A percentile compares a stretch with the other conserved stretches of the same genome.
These are phyloP conservation scores for Neocrepidodera transversa DNA, from an alignment of 2,888 invertebrate genomes.

Conservation along the genomic window DNA sequence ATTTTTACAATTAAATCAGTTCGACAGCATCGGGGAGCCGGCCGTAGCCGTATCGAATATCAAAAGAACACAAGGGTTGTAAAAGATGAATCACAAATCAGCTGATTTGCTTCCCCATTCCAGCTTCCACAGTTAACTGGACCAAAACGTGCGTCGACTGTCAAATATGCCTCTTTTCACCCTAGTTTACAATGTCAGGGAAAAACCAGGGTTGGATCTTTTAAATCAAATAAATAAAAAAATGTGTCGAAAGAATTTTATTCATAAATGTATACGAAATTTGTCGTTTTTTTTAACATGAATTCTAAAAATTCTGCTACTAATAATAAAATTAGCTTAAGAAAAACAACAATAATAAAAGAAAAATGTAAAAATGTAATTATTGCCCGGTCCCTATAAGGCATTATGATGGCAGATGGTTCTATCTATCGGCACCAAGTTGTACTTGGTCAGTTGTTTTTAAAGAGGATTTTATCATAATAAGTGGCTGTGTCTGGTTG, in stretches of 20 bases:
- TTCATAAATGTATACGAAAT: no score
- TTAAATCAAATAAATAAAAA: neutral
- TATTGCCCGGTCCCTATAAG: no score
- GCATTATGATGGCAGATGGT: no score
- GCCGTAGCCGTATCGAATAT: constrained; percentile 36
- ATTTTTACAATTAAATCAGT: constrained; percentile 37
- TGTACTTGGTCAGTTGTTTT: no score
- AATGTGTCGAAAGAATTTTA: neutral
- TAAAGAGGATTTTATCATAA: no score
- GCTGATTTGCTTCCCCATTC: constrained; percentile 52
- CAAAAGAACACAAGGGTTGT: constrained; percentile 37
- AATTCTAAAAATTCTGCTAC: no score
- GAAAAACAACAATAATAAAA: no score
- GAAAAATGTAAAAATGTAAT: no score
- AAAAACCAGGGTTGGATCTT: constrained; percentile 14
- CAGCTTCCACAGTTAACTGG: constrained; percentile 53
- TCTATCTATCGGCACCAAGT: no score
- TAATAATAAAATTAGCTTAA: no score
- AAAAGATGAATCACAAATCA: constrained; percentile 53
- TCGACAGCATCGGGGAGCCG: constrained; percentile 20
- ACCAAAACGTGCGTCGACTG: constrained; percentile 57
- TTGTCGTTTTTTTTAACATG: no score
- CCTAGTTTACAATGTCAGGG: constrained; percentile 37
- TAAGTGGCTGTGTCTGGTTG: no score
- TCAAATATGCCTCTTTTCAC: constrained; percentile 49